Conservation (phyloP, 2,888 invertebrate genomes). For the Ellobium chinense region DNA sequence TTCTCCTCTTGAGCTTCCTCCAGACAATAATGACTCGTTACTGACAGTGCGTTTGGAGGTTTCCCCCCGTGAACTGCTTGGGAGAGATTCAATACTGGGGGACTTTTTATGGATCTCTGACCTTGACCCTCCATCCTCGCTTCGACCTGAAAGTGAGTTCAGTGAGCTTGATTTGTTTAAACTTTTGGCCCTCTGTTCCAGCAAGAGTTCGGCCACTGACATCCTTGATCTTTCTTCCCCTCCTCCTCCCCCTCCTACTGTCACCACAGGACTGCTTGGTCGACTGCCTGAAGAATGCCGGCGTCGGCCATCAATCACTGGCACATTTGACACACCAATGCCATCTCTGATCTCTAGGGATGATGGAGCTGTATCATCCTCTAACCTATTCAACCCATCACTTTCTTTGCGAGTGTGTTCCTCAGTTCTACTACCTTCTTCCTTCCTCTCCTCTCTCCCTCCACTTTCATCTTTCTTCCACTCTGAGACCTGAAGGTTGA, state of each 20-base stretch:
- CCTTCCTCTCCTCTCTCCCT: constrained; percentile 8
- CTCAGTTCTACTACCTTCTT: not conserved
- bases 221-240: constrained; percentile 56
- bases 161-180: constrained; percentile 49
- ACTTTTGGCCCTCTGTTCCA: constrained; percentile 60
- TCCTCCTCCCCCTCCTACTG: constrained; percentile 44
- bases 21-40: constrained; percentile 8
- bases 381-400: constrained; percentile 47
- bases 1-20: constrained; percentile 21
- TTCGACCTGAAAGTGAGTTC: constrained; percentile 31
- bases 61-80: constrained; percentile 22
- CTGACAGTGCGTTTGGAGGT: constrained; percentile 14
- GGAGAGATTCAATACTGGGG: constrained; percentile 41
- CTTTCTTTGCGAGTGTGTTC: constrained; percentile 44
- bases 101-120: constrained; percentile 35
- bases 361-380: not conserved
- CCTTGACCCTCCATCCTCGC: constrained; percentile 54
- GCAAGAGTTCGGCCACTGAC: constrained; percentile 62
- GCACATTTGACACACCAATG: constrained; percentile 24
- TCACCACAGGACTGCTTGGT: constrained; percentile 68
- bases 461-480: constrained; percentile 55
- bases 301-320: constrained; percentile 67
- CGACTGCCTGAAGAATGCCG: constrained; percentile 68
- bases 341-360: not conserved
- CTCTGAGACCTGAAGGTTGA: constrained; percentile 44